Evolutionary conservation across 2,113 vertebrate species (phyloP).

Genomic region (Piaya cayana): DNA sequence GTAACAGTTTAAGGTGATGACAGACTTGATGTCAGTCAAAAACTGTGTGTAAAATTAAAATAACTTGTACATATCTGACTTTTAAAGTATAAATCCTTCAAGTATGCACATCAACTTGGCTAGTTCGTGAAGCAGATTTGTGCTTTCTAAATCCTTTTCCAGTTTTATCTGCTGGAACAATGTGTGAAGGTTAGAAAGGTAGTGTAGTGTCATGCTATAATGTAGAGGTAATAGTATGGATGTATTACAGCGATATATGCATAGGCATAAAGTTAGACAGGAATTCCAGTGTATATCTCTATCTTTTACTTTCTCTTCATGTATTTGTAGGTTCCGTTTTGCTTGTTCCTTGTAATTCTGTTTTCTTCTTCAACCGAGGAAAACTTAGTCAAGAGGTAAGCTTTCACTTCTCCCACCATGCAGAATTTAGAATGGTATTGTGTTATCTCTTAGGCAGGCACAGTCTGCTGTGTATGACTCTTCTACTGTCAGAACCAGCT

Average conservation of each 20-base stretch:
- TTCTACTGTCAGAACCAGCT: background rate
- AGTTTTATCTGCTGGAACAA: background rate
- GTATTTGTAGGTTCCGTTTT: background rate
- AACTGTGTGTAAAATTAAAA: background rate
- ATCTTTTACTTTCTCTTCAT: background rate
- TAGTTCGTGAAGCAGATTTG: background rate
- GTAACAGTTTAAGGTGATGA: background rate
- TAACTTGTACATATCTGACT: background rate
- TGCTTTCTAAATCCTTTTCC: background rate
- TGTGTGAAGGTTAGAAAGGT: background rate
- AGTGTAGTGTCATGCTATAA: background rate
- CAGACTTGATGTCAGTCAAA: background rate
- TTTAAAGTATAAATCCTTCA: background rate
- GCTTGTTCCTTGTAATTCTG: background rate
- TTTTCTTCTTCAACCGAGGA: background rate
- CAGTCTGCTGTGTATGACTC: background rate
- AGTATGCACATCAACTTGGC: background rate
- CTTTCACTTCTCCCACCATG: background rate
- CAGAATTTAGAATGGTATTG: background rate
- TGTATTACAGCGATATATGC: background rate
- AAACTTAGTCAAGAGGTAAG: background rate
- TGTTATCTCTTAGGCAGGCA: background rate
- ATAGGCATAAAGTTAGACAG: background rate
- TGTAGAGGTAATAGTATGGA: background rate
- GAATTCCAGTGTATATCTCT: background rate